A percentile compares a stretch with the other conserved stretches of the same genome.
These are phyloP conservation scores for Thunnus thynnus DNA, from an alignment of 2,113 vertebrate genomes.

Conservation along the genomic window DNA sequence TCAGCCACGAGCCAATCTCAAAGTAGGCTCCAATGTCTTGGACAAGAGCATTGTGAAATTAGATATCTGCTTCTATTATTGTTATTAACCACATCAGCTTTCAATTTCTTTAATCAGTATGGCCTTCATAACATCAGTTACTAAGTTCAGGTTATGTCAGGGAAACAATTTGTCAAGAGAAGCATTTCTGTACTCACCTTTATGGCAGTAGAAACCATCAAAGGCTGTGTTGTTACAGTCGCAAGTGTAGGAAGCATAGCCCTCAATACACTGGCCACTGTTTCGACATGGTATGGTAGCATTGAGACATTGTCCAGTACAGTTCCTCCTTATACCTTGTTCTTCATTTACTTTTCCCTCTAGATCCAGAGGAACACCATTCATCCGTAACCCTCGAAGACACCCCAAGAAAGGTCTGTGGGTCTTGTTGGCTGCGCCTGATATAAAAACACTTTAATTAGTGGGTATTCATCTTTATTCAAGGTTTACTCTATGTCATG, in stretches of 20 bases:
- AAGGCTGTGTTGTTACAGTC: constrained; percentile 96
- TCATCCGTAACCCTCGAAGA: constrained; percentile 93
- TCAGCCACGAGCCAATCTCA: constrained; percentile 93
- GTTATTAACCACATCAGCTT: too few species aligned
- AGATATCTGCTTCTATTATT: background rate
- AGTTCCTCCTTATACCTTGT: constrained; percentile 92
- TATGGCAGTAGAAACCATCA: constrained; percentile 95
- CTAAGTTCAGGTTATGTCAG: background rate
- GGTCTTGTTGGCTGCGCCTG: constrained; percentile 93
- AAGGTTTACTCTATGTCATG: background rate
- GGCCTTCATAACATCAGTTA: too few species aligned
- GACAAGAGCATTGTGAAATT: constrained; percentile 7
- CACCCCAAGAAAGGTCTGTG: constrained; percentile 94
- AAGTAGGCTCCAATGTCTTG: constrained; percentile 95
- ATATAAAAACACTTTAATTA: constrained; percentile 14
- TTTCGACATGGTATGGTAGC: constrained; percentile 93
- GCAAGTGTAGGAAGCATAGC: constrained; percentile 94
- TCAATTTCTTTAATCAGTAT: too few species aligned
- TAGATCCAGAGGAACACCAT: constrained; percentile 93
- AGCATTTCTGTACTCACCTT: constrained; percentile 82
- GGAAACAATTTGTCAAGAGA: background rate
- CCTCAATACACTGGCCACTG: constrained; percentile 93
- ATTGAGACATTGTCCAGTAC: constrained; percentile 92
- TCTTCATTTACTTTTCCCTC: constrained; percentile 94
- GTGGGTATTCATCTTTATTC: background rate